A percentile compares a stretch with the other conserved stretches of the same genome.
phyloP scores from a whole-genome alignment of 2,797 vertebrate genomes.

The Periparus ater region DNA sequence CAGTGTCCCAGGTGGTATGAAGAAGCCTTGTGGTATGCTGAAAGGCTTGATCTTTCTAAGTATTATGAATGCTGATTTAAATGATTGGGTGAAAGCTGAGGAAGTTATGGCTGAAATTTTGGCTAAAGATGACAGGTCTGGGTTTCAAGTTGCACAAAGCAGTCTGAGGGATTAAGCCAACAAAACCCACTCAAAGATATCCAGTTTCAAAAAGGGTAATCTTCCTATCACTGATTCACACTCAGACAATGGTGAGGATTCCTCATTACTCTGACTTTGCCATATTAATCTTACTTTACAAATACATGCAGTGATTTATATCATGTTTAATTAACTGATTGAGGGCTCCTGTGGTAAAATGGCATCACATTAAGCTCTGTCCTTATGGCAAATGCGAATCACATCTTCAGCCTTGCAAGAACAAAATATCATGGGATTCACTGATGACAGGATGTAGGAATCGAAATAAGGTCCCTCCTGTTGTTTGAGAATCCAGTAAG shows the following conservation, averaged over 20 bases:
- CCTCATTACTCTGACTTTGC: conserved; percentile 75
- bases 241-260: conserved; percentile 73
- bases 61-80: conserved; percentile 78
- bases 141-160: conserved; percentile 80
- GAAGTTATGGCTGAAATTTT: conserved; percentile 84
- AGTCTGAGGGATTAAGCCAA: conserved; percentile 83
- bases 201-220: conserved; percentile 81
- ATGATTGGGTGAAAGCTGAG: conserved; percentile 79
- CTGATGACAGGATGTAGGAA: conserved; percentile 89
- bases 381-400: conserved; percentile 84
- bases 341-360: conserved; percentile 81
- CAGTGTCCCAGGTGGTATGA: conserved; percentile 77
- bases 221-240: conserved; percentile 73
- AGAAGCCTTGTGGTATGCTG: conserved; percentile 78
- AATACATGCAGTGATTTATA: conserved; percentile 81
- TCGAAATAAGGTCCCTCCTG: conserved; percentile 87
- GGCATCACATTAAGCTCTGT: conserved; percentile 78
- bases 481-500: conserved; percentile 87
- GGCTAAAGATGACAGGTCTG: conserved; percentile 84
- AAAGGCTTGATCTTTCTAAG: conserved; percentile 82
- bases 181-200: conserved; percentile 82
- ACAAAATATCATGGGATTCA: conserved; percentile 82
- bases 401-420: conserved; percentile 82
- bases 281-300: conserved; percentile 83
- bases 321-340: conserved; percentile 87